Conservation (phyloP, 2,888 invertebrate genomes). For the Spodoptera littoralis region DNA sequence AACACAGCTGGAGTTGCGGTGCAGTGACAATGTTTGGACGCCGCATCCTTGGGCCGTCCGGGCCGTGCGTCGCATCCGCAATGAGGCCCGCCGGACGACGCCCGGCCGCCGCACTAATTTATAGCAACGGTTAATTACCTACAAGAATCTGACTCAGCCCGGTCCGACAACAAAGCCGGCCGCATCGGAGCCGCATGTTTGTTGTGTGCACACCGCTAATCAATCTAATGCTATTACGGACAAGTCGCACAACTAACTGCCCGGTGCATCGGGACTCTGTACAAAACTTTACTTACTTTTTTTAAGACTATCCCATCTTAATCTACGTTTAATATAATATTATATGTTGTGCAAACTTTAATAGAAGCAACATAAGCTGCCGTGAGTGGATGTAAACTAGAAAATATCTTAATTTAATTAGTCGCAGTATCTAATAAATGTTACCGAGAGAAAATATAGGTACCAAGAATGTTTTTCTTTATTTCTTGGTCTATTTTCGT, state of each 20-base stretch:
- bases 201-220: conserved; percentile 62
- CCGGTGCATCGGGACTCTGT: conserved; percentile 10
- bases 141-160: conserved; percentile 79
- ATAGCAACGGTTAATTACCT: conserved; percentile 84
- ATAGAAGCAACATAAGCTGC: neutral
- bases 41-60: conserved; percentile 73
- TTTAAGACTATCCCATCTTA: no score
- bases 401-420: conserved; percentile 40
- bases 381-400: neutral
- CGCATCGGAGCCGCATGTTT: conserved; percentile 62
- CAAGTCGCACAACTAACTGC: neutral
- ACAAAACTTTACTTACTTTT: conserved; percentile 3
- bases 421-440: conserved; percentile 23
- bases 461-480: conserved; percentile 56
- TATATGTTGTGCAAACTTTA: neutral
- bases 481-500: conserved; percentile 55
- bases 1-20: conserved; percentile 82
- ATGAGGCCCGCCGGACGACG: conserved; percentile 69
- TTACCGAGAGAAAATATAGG: conserved; percentile 54
- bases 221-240: conserved; percentile 59
- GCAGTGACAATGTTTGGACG: conserved; percentile 82
- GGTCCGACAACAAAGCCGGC: conserved; percentile 64
- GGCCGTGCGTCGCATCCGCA: conserved; percentile 76
- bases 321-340: neutral
- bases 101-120: conserved; percentile 73